Evolutionary conservation across 2,888 invertebrate genomes (phyloP), one percentile per base, ranked within the genome.

Genomic region (Drosophila birchii): DNA sequence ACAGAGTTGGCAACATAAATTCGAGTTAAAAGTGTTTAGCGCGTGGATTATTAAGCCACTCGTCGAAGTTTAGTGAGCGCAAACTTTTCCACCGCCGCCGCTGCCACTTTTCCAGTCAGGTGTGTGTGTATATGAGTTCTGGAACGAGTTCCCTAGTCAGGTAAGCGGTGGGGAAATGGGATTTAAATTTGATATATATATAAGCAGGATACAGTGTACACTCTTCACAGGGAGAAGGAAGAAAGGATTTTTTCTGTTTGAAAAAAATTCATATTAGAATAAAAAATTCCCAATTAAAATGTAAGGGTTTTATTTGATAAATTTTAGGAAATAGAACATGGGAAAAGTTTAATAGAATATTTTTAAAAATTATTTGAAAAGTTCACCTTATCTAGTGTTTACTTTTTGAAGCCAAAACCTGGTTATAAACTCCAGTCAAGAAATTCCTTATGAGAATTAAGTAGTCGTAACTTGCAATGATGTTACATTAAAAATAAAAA

Each of bases 1-100:
- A 66, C 66, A 44, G 66, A 66, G 66, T 66, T 66, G 61, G 16
- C 43, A 62, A 54, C 67, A 67, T 45, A 43, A 67, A 67, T 67
- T 62, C 54, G 53, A 62, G 67, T 54, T 55, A 55, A 62, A 62
- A 67, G 45, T 62, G 62, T 67, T 67, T 67, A 54, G 62, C 67
- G 63, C 32, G 67, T 54, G 54, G 45, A 54, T 67, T 53, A 67
- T 62, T 53, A 62, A 62, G 45, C 54, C 39, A 62, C 67, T 61
- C 54, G 51, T 56, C 43, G 44, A 53, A 53, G 43, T 44, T 32
- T 32, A 29, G 43, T 32, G 29, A 29, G 43, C 44, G 32, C 43
- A 20, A 44, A 56, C 32, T 56, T 56, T 56, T 32, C 43, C 44
- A 29, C 56, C 43, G 26, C 34, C 23, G 39, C 4, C 23, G 32